phyloP scores from a whole-genome alignment of 2,113 vertebrate species.

The Microcebus ravelobensis region DNA sequence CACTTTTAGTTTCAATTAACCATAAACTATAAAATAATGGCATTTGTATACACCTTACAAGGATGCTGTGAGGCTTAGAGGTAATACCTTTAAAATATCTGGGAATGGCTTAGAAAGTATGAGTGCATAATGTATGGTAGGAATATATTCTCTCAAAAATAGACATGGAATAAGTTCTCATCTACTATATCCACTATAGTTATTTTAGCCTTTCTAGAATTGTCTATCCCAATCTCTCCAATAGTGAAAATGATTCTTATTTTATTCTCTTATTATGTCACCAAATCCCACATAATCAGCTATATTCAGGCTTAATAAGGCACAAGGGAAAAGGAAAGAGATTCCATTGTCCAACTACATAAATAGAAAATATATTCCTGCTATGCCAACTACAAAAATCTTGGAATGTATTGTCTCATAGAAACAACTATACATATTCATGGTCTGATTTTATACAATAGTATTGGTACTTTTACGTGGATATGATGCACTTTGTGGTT shows the following conservation, averaged over 20 bases:
- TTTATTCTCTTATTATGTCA: not conserved
- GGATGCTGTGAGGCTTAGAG: not conserved
- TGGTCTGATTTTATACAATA: not conserved
- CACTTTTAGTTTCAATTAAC: not conserved
- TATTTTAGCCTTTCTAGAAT: slow-evolving; percentile 39
- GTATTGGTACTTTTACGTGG: not conserved
- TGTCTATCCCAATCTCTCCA: not conserved
- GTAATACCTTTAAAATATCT: not conserved
- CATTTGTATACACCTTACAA: not conserved
- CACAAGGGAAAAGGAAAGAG: not conserved
- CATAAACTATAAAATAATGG: not conserved
- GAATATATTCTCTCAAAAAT: not conserved
- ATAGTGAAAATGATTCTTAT: slow-evolving; percentile 23
- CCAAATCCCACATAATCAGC: not conserved
- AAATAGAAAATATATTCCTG: not conserved
- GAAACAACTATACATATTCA: not conserved
- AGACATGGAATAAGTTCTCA: not conserved
- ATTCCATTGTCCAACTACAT: not conserved
- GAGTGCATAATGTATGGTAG: not conserved
- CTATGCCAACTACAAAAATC: not conserved
- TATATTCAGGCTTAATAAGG: slow-evolving; percentile 19
- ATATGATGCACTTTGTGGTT: not conserved
- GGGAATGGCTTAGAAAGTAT: not conserved
- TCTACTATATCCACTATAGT: not conserved
- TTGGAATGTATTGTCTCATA: not conserved